phyloP scores from a whole-genome alignment of 2,888 invertebrate species.

The Callyntrura sp. region DNA sequence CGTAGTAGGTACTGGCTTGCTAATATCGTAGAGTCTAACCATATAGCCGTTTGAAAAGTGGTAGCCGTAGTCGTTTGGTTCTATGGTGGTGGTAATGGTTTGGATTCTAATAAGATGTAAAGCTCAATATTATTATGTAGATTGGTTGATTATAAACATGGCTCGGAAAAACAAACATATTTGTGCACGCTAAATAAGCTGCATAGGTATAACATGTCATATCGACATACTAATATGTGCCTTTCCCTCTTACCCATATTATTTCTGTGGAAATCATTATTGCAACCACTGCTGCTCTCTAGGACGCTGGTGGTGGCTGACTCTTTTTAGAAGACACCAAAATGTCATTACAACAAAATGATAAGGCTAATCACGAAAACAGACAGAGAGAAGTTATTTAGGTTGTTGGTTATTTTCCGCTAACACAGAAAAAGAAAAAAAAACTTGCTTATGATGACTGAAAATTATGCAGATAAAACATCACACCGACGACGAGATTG shows the following conservation, averaged over 20 bases:
- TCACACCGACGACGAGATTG: background rate
- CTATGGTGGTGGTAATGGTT: background rate
- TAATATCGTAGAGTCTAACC: too few relatives aligned
- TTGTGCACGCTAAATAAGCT: background rate
- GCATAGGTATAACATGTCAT: too few relatives aligned
- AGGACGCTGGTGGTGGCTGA: background rate
- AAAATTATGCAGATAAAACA: conserved; percentile 46
- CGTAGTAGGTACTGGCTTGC: background rate
- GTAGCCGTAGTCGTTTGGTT: background rate
- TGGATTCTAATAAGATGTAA: conserved; percentile 18
- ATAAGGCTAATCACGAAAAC: conserved; percentile 21
- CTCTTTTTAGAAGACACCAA: conserved; percentile 19
- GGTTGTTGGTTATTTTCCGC: conserved; percentile 43
- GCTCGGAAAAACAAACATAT: background rate
- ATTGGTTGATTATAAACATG: conserved; percentile 36
- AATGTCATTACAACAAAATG: conserved; percentile 34
- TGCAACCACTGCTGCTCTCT: background rate
- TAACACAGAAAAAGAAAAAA: conserved; percentile 41
- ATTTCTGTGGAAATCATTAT: background rate
- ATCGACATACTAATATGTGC: too few relatives aligned
- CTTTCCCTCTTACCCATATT: too few relatives aligned
- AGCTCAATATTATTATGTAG: conserved; percentile 26
- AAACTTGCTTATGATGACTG: conserved; percentile 12
- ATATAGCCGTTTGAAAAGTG: too few relatives aligned
- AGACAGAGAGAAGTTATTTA: background rate